These are phyloP conservation scores for Helicoverpa zea DNA, from an alignment of 1,140 invertebrate genomes.

Conservation along the genomic window DNA sequence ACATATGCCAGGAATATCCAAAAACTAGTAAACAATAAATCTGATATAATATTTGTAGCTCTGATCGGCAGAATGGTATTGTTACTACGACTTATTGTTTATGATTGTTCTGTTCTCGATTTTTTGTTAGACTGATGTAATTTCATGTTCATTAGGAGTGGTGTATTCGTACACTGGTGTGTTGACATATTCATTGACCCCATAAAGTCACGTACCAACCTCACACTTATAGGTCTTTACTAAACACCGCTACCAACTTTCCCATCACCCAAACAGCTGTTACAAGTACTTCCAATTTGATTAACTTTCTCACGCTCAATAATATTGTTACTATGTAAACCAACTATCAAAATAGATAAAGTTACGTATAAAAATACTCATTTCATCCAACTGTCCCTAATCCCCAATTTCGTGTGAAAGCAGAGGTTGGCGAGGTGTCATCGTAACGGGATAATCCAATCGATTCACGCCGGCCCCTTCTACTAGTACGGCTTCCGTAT, in stretches of 20 bases:
- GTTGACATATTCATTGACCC: too few relatives aligned
- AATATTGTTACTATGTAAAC: not conserved
- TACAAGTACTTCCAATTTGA: not conserved
- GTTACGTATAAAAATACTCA: constrained; percentile 9
- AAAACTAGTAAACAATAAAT: constrained; percentile 15
- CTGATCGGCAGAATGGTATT: not conserved
- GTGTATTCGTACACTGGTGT: too few relatives aligned
- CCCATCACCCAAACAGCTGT: constrained; percentile 1
- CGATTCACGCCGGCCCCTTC: constrained; percentile 60
- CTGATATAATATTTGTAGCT: not conserved
- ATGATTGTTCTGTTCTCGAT: too few relatives aligned
- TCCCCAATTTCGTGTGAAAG: constrained; percentile 62
- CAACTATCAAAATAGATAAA: not conserved
- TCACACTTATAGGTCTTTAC: not conserved
- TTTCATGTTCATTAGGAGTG: too few relatives aligned
- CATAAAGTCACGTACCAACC: too few relatives aligned
- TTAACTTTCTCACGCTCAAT: constrained; percentile 10
- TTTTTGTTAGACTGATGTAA: too few relatives aligned
- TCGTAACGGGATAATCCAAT: constrained; percentile 68
- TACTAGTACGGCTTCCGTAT: constrained; percentile 64
- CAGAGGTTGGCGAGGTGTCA: constrained; percentile 64
- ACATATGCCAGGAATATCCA: constrained; percentile 14
- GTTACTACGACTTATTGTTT: not conserved
- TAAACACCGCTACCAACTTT: not conserved
- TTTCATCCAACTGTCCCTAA: constrained; percentile 41